phyloP scores from a whole-genome alignment of 2,113 vertebrate genomes.

The Sakesphorus luctuosus region DNA sequence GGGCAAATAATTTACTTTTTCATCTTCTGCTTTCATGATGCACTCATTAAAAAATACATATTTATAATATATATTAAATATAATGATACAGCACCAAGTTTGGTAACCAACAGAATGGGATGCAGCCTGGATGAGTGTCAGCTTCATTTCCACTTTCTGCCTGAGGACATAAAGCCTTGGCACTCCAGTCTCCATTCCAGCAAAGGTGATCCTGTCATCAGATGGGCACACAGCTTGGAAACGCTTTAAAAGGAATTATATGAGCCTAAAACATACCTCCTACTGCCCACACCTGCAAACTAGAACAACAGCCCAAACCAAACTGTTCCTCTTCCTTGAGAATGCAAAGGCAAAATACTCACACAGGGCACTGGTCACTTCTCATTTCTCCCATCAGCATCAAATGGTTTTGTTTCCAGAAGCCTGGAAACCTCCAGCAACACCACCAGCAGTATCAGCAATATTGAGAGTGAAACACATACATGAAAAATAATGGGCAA shows the following conservation, averaged over 20 bases:
- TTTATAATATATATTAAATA: accelerated
- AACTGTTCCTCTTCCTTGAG: not conserved
- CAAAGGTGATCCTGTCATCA: not conserved
- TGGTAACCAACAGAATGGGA: not conserved
- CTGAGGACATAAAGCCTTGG: not conserved
- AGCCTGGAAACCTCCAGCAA: not conserved
- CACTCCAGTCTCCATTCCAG: not conserved
- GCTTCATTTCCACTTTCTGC: not conserved
- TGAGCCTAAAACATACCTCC: not conserved
- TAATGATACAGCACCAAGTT: not conserved
- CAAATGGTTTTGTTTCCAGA: not conserved
- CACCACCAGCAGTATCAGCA: not conserved
- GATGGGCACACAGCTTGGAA: not conserved
- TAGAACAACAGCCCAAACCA: not conserved
- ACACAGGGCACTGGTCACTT: not conserved
- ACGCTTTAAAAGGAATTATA: not conserved
- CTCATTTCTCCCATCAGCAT: not conserved
- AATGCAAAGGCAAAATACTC: not conserved
- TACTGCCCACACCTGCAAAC: not conserved
- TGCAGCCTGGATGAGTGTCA: not conserved
- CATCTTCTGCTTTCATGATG: not conserved
- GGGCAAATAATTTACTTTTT: not conserved
- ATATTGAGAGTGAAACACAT: not conserved
- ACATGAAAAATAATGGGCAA: not conserved
- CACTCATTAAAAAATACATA: not conserved